Conservation (phyloP, 2,113 vertebrate genomes). For the Oostethus manadensis region DNA sequence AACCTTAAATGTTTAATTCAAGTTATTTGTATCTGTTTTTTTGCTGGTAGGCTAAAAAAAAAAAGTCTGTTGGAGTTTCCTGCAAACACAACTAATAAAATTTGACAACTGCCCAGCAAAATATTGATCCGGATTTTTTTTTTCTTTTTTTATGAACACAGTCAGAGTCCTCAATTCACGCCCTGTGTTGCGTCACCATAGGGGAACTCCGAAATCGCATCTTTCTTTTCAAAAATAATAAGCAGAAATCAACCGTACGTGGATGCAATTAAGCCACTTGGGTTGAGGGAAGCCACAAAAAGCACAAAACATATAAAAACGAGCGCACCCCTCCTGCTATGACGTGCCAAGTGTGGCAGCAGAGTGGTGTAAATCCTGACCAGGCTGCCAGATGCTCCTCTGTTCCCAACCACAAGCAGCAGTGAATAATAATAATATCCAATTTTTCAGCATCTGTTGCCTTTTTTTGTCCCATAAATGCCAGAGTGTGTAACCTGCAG, state of each 20-base stretch:
- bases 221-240: neutral
- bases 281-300: constrained; percentile 3
- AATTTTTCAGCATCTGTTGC: constrained; percentile 21
- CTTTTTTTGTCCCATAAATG: constrained; percentile 45
- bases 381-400: constrained; percentile 37
- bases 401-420: constrained; percentile 12
- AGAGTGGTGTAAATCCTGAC: constrained; percentile 13
- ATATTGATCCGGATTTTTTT: neutral
- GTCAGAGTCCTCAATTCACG: neutral
- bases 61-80: neutral
- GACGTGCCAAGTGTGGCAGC: constrained; percentile 65
- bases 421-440: constrained; percentile 31
- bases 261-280: constrained; percentile 80
- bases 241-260: constrained; percentile 53
- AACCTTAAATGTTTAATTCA: no score
- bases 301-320: constrained; percentile 35
- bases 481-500: constrained; percentile 40
- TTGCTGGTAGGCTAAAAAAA: neutral
- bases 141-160: neutral
- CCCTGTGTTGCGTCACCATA: constrained; percentile 18
- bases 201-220: no score
- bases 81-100: neutral
- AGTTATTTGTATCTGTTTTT: neutral
- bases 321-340: constrained; percentile 28
- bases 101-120: neutral